A percentile compares a stretch with the other conserved stretches of the same genome.
These are phyloP conservation scores for Merodon equestris DNA, from an alignment of 2,888 invertebrate species.

Conservation along the genomic window DNA sequence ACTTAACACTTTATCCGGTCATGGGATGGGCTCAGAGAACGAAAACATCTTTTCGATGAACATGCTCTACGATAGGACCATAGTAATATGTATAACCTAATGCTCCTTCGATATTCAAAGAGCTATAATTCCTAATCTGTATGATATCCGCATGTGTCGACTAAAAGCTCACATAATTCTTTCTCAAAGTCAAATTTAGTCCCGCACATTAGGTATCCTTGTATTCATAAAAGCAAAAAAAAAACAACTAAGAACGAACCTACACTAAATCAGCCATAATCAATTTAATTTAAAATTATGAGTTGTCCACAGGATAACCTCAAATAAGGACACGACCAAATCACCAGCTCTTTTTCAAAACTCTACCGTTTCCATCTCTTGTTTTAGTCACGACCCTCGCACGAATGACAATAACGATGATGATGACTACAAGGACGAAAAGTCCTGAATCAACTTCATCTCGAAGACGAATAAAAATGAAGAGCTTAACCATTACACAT, in stretches of 20 bases:
- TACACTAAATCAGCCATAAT: slow-evolving; percentile 50
- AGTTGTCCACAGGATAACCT: slow-evolving; percentile 66
- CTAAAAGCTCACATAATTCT: slow-evolving; percentile 55
- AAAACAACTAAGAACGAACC: too few species aligned
- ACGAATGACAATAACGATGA: background rate
- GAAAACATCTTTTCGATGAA: slow-evolving; percentile 41
- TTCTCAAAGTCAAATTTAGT: slow-evolving; percentile 64
- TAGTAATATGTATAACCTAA: slow-evolving; percentile 19
- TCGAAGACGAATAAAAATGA: slow-evolving; percentile 56
- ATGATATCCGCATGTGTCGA: too few species aligned
- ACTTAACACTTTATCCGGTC: slow-evolving; percentile 57
- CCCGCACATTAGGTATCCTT: slow-evolving; percentile 43
- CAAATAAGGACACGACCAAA: slow-evolving; percentile 27
- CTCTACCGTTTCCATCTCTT: too few species aligned
- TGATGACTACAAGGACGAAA: slow-evolving; percentile 3
- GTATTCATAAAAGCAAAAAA: slow-evolving; percentile 22
- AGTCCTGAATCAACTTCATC: slow-evolving; percentile 26
- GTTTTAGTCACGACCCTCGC: slow-evolving; percentile 2
- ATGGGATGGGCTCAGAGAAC: slow-evolving; percentile 51
- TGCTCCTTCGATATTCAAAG: slow-evolving; percentile 1
- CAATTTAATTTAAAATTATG: slow-evolving; percentile 69
- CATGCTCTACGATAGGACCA: too few species aligned
- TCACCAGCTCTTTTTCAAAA: background rate
- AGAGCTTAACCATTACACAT: slow-evolving; percentile 57
- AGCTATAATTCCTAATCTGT: too few species aligned